Conservation (phyloP, 2,888 invertebrate species). For the Cataglyphis cursor region DNA sequence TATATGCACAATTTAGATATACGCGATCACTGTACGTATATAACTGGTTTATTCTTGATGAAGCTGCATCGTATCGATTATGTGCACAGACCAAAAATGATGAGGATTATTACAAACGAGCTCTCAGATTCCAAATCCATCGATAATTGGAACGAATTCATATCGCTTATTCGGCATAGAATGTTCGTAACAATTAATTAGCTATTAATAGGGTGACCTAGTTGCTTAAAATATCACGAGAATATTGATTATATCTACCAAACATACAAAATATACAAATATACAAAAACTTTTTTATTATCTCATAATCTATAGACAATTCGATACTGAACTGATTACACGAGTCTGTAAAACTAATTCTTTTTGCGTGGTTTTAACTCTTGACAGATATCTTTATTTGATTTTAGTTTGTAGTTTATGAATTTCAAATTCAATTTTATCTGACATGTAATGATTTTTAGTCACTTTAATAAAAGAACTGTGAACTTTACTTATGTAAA, state of each 20-base stretch:
- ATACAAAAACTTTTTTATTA: neutral
- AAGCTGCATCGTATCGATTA: slow-evolving; percentile 5
- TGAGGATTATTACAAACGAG: slow-evolving; percentile 23
- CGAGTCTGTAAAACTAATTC: too few relatives aligned
- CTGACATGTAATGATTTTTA: too few relatives aligned
- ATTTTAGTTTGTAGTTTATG: too few relatives aligned
- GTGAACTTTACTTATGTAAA: too few relatives aligned
- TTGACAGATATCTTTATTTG: too few relatives aligned
- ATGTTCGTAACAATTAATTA: neutral
- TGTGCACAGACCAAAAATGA: neutral
- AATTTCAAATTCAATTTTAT: too few relatives aligned
- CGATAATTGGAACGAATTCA: slow-evolving; percentile 24
- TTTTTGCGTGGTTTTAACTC: too few relatives aligned
- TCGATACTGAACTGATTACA: neutral
- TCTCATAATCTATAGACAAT: neutral
- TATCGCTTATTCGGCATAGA: neutral
- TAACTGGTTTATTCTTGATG: slow-evolving; percentile 8
- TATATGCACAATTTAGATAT: neutral
- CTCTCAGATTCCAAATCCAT: slow-evolving; percentile 17
- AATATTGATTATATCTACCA: neutral
- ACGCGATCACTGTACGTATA: neutral
- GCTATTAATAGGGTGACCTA: slow-evolving; percentile 24
- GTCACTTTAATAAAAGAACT: too few relatives aligned
- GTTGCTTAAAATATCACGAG: slow-evolving; percentile 1
- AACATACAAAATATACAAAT: neutral